Conservation (phyloP, 2,888 invertebrate species). For the Nomada goodeniana region DNA sequence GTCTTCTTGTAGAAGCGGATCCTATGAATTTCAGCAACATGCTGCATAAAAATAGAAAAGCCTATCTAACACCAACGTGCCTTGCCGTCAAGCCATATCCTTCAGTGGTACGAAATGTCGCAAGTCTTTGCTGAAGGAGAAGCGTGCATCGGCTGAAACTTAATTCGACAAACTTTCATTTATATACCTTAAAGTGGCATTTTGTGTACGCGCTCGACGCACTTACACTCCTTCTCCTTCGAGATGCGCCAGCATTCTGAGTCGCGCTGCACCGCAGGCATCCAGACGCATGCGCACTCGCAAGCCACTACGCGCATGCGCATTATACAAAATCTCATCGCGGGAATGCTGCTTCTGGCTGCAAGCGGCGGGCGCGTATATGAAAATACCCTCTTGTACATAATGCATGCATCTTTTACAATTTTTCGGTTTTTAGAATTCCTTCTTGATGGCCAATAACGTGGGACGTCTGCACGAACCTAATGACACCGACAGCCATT, state of each 20-base stretch:
- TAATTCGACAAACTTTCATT: not conserved
- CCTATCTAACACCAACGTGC: conserved; percentile 85
- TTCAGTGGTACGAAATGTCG: conserved; percentile 76
- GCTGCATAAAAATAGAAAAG: conserved; percentile 83
- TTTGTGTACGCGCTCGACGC: too few relatives aligned
- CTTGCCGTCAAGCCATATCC: conserved; percentile 83
- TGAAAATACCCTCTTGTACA: not conserved
- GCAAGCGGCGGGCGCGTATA: too few relatives aligned
- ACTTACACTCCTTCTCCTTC: too few relatives aligned
- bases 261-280: too few relatives aligned
- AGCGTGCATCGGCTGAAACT: too few relatives aligned
- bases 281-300: too few relatives aligned
- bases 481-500: conserved; percentile 39
- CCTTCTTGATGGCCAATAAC: conserved; percentile 84
- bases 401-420: not conserved
- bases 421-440: conserved; percentile 76
- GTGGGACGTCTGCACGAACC: conserved; percentile 82
- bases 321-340: too few relatives aligned
- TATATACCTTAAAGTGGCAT: not conserved
- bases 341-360: too few relatives aligned
- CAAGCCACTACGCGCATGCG: too few relatives aligned
- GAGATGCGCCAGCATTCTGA: too few relatives aligned
- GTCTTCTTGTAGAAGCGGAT: conserved; percentile 85
- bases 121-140: not conserved
- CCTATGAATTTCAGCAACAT: conserved; percentile 84